These are phyloP conservation scores for Hypotaenidia okinawae DNA, from an alignment of 2,797 vertebrate genomes.

Conservation along the genomic window DNA sequence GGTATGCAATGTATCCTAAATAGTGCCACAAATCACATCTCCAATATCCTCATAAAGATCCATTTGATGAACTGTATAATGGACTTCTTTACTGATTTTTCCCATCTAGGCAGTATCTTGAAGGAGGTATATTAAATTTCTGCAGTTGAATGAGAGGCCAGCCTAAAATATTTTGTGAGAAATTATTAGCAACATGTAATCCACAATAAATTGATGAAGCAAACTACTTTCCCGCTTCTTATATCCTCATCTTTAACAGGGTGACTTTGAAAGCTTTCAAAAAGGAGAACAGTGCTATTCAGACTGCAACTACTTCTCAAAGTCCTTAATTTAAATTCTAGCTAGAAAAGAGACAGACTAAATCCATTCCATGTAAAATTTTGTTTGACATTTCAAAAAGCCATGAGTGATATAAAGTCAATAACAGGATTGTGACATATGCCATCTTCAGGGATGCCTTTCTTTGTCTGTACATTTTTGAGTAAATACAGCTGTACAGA, in stretches of 20 bases:
- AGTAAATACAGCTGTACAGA: not conserved
- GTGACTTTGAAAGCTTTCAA: slow-evolving; percentile 50
- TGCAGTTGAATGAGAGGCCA: not conserved
- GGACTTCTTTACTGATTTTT: slow-evolving; percentile 30
- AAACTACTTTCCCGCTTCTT: slow-evolving; percentile 5
- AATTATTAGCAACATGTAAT: slow-evolving; percentile 57
- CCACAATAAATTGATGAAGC: slow-evolving; percentile 42
- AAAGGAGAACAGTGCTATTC: not conserved
- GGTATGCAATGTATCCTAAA: slow-evolving; percentile 51
- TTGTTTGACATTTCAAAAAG: slow-evolving; percentile 7
- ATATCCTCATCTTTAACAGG: not conserved
- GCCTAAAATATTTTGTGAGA: slow-evolving; percentile 28
- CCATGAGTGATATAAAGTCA: not conserved
- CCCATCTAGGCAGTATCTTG: slow-evolving; percentile 15
- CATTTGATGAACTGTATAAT: slow-evolving; percentile 57
- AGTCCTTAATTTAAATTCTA: not conserved
- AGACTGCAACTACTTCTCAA: not conserved
- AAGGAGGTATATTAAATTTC: slow-evolving; percentile 40
- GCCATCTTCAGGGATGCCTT: not conserved
- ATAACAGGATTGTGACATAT: not conserved
- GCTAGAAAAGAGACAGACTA: not conserved
- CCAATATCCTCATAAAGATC: slow-evolving; percentile 58
- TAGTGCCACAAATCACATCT: slow-evolving; percentile 60
- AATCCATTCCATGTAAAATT: not conserved
- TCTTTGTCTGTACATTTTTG: not conserved